Conservation (phyloP, 2,888 invertebrate species). For the Yponomeuta evonymella region DNA sequence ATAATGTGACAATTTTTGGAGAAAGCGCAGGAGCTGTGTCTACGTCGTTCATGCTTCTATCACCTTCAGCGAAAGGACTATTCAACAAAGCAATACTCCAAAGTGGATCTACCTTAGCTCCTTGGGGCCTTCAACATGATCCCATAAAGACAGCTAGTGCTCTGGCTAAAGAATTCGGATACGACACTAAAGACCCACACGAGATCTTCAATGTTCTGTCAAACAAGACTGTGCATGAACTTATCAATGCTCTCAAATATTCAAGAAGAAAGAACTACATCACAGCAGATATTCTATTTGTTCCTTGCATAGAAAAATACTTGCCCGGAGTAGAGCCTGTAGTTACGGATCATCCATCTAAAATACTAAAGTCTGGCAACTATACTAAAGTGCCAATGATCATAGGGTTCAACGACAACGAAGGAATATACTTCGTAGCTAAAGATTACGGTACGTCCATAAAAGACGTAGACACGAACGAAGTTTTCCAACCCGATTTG, state of each 20-base stretch:
- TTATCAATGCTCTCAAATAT: constrained; percentile 46
- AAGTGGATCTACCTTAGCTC: constrained; percentile 57
- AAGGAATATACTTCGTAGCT: constrained; percentile 60
- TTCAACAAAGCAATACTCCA: constrained; percentile 63
- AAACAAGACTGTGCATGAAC: constrained; percentile 43
- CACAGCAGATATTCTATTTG: constrained; percentile 51
- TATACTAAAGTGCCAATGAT: constrained; percentile 66
- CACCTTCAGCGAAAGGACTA: constrained; percentile 52
- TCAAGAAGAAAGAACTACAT: constrained; percentile 52
- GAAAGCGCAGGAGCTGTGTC: constrained; percentile 67
- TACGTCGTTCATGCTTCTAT: constrained; percentile 52
- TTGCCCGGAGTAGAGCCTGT: constrained; percentile 55
- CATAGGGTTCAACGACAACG: constrained; percentile 59
- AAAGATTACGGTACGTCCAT: constrained; percentile 53
- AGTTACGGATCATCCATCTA: constrained; percentile 48
- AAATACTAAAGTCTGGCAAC: constrained; percentile 50
- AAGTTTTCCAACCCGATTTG: constrained; percentile 45
- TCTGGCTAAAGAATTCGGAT: constrained; percentile 54
- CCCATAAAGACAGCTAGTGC: constrained; percentile 50
- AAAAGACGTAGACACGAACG: constrained; percentile 37
- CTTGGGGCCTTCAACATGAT: constrained; percentile 58
- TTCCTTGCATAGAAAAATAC: constrained; percentile 56
- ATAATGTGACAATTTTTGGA: constrained; percentile 61
- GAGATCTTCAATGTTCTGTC: constrained; percentile 52
- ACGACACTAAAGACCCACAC: constrained; percentile 50